Base-by-base conservation (phyloP, 2,888 invertebrate species). In the Eumerus sabulonum region DNA sequence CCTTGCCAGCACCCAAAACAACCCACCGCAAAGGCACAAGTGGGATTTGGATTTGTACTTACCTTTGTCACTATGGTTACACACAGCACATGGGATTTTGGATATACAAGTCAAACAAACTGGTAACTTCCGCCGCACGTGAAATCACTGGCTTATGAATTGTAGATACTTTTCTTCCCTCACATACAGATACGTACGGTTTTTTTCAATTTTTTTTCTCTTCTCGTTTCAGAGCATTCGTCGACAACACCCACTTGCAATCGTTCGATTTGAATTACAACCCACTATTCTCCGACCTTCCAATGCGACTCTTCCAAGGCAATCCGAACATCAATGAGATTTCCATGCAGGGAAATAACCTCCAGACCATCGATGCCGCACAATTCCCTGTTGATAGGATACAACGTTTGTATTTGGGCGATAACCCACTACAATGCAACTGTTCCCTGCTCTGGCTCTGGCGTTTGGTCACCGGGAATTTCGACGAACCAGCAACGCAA, bases 361-460 rank as follows among this genome's bases (percentile, higher is more conserved):
- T 96, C 74, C 92, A 92, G 83, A 93, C 94, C 0, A 89, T 96
- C 9, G 95, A 94, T 86, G 94, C 94, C 0, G 93, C 93, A 27
- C 94, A 95, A 87, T 95, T 95, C 85, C 96, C 95, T 35, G 91
- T 96, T 84, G 95, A 96, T 86, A 93, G 93, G 83, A 89, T 96
- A 83, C 91, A 92, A 85, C 92, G 92, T 73, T 90, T 96, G 36
- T 92, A 93, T 82, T 90, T 96, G 60, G 94, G 94, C 36, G 95
- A 95, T 35, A 96, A 96, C 90, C 96, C 96, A 0, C 91, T 96
- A 81, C 91, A 93, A 74, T 96, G 96, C 89, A 96, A 96, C 88
- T 96, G 96, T 86, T 95, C 96, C 57, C 89, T 96, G 73, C 90
- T 94, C 77, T 96, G 96, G 96, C 90, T 96, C 47, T 95, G 95